Base-by-base conservation (phyloP, 2,888 invertebrate genomes). In the Tineola bisselliella region DNA sequence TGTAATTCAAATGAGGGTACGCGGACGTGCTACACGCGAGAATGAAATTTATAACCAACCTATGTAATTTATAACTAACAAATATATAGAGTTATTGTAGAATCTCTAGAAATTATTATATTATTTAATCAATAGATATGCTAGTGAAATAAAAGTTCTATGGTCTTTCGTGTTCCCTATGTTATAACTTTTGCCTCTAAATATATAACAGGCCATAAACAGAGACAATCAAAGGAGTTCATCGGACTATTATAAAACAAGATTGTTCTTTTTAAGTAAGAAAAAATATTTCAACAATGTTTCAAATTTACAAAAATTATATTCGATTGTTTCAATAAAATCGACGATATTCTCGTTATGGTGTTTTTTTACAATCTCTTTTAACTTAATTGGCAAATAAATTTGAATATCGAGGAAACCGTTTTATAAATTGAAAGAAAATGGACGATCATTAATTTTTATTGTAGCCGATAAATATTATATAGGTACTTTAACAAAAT, bases 21-120 rank as follows among this genome's bases (percentile, higher is more conserved):
- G 4, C 61, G 25, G 43, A 18, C 44, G 30, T 59, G 62, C 33
- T 58, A 58, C 58, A 58, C 58, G 58, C 58, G 15, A 58, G 11
- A 58, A 58, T n/a, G 31, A 58, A 58, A 58, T 58, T 58, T 58
- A 48, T n/a, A 17, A 17, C 2, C 48, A 10, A 48, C n/a, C 48
- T 48, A 48, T 17, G 48, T 48, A 43, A n/a, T 8, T 2, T 12
- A 13, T 43, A 43, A 8, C 43, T 25, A 43, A 6, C n/a, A 15
- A 44, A n/a, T 38, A 12, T 6, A 38, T 6, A 38, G 3, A 38
- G 6, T n/a, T 38, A 38, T 38, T 12, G 38, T 12, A 6, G 11
- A 38, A 38, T 10, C 38, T 38, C 4, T 2, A 38, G 38, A 38
- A 38, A 38, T 38, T 38, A 38, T 38, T 38, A 38, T 38, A 38